Evolutionary conservation across 1,140 invertebrate species (phyloP).

Genomic region (Tachypleus tridentatus): DNA sequence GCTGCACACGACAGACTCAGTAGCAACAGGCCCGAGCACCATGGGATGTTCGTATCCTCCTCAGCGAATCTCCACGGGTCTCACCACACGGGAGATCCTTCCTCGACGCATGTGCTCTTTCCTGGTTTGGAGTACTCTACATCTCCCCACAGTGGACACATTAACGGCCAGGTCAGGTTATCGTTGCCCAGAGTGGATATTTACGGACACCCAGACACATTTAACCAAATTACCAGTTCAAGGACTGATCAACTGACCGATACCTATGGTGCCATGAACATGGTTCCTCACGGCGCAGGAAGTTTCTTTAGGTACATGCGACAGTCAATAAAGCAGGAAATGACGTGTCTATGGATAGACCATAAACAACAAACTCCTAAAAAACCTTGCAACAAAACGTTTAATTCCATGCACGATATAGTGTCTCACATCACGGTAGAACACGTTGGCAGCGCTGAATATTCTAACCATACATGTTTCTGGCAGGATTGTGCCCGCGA

Average conservation of each 20-base stretch:
- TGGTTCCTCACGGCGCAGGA: conserved; percentile 28
- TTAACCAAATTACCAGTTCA: conserved; percentile 27
- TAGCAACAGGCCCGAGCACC: conserved; percentile 23
- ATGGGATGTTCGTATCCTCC: conserved; percentile 32
- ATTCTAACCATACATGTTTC: conserved; percentile 91
- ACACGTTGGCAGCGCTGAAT: conserved; percentile 94
- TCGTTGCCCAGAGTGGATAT: conserved; percentile 38
- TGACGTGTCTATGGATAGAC: conserved; percentile 88
- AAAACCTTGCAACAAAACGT: conserved; percentile 85
- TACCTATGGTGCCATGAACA: conserved; percentile 16
- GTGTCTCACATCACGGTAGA: conserved; percentile 94
- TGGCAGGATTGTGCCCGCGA: conserved; percentile 89
- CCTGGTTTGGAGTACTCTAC: conserved; percentile 35
- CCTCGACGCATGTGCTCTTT: conserved; percentile 36
- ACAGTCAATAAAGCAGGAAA: conserved; percentile 61
- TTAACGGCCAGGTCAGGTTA: conserved; percentile 38
- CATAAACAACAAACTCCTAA: conserved; percentile 57
- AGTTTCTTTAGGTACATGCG: conserved; percentile 88
- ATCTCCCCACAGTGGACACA: conserved; percentile 37
- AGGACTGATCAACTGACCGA: conserved; percentile 25
- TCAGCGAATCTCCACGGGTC: conserved; percentile 28
- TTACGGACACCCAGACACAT: conserved; percentile 34
- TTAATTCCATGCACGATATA: conserved; percentile 87
- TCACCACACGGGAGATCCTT: conserved; percentile 41
- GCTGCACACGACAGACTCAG: conserved; percentile 28